Evolutionary conservation across 2,113 vertebrate genomes (phyloP), one percentile per base, ranked within the genome.

Genomic region (Pedionomus torquatus): DNA sequence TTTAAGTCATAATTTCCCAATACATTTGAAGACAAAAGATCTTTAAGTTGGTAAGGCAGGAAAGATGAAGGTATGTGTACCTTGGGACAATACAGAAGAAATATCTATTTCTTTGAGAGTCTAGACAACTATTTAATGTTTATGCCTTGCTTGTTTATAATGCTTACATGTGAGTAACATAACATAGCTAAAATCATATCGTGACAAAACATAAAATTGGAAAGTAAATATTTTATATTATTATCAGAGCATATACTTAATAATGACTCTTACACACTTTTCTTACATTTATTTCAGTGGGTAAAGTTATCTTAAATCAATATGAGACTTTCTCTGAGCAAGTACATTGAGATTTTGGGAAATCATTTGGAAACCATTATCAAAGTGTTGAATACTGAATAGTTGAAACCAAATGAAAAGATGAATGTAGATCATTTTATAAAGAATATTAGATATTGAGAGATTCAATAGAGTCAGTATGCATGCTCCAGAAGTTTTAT

Each of bases 351-450:
- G 3, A 39, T 87, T 80, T 52, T 9, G 17, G 11, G n/a, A 70
- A 91, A 58, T 54, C 58, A 84, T 94, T 97, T 95, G 95, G 83
- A 97, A 96, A 66, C 4, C 28, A 46, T 95, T 96, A 86, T 63
- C 26, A 44, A 87, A 81, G 24, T 31, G 24, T 74, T 93, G 69
- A 93, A 91, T 46, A 65, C 31, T 65, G 72, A 93, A 25, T 70
- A 37, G 18, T 13, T 78, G 54, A 93, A 93, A 81, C 13, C 1
- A 16, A 78, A 8, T 37, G 64, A 74, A 92, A 92, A 69, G 44
- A 92, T 81, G 14, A 89, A 92, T n/a, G 58, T 35, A 74, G 37
- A 93, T 72, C 52, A 37, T 81, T 87, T 75, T 74, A 66, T 58
- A 77, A 74, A 69, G 61, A 91, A 69, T 74, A 57, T 52, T 46